These are phyloP conservation scores for Beroe forskalii DNA, from an alignment of 37 sponge, comb jelly and placozoan genomes.

Conservation along the genomic window DNA sequence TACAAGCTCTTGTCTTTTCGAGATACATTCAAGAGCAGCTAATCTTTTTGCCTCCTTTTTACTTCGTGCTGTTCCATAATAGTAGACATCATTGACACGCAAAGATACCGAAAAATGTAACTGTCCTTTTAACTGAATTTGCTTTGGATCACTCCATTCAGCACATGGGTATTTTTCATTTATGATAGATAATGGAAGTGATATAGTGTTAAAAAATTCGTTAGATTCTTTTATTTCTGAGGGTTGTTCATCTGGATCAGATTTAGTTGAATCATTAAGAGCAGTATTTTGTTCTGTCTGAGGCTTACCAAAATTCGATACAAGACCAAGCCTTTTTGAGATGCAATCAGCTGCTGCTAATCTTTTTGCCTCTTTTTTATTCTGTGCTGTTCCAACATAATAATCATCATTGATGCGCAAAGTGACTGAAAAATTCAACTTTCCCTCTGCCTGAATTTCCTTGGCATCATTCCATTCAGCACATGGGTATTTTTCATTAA, in stretches of 20 bases:
- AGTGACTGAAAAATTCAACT: not conserved
- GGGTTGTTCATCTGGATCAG: not conserved
- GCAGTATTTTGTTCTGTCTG: not conserved
- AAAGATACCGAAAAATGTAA: not conserved
- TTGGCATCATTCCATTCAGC: constrained; percentile 43
- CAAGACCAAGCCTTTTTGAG: not conserved
- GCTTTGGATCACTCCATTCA: constrained; percentile 8
- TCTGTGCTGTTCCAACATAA: not conserved
- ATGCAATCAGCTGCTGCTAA: constrained; percentile 2
- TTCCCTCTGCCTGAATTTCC: not conserved
- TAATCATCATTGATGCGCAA: constrained; percentile 1
- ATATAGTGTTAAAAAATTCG: not conserved
- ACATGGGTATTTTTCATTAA: constrained; percentile 23
- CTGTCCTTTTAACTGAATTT: not conserved
- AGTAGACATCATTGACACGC: not conserved
- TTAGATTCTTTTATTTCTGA: too few species aligned
- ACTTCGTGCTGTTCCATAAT: not conserved
- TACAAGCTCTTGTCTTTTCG: not conserved
- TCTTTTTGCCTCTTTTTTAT: constrained; percentile 58
- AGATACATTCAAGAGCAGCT: not conserved
- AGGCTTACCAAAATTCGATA: constrained; percentile 21
- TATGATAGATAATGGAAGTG: constrained; percentile 10
- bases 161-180: constrained; percentile 4
- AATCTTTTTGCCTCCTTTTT: constrained; percentile 48
- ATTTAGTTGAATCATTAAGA: not conserved